A percentile compares a stretch with the other conserved stretches of the same genome.
Conservation (phyloP, 30 jellyfish, hydroid and myxozoan genomes). For the Turritopsis rubra region DNA sequence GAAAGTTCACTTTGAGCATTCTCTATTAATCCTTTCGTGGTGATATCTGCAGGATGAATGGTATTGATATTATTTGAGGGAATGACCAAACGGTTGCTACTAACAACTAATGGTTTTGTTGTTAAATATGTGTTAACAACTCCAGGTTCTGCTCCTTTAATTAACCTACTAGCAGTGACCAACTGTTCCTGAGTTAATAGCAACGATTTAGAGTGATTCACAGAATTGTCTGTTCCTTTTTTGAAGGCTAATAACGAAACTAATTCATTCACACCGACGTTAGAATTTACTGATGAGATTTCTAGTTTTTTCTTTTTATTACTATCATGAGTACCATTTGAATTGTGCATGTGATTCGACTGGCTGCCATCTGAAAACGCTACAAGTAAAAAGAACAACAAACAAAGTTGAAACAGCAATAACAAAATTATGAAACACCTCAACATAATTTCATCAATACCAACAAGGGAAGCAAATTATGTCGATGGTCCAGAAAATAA, state of each 20-base stretch:
- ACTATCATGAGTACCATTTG: background rate
- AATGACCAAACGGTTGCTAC: background rate
- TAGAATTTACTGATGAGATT: background rate
- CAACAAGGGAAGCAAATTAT: too few species aligned
- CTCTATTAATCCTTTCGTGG: background rate
- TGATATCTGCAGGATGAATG: background rate
- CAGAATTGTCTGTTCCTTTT: background rate
- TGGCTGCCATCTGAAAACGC: background rate
- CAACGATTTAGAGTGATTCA: background rate
- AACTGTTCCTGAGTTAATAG: conserved; percentile 10
- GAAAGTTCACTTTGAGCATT: conserved; percentile 7
- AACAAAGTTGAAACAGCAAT: background rate
- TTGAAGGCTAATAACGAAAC: background rate
- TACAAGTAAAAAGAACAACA: background rate
- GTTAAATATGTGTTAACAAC: conserved; percentile 17
- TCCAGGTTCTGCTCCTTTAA: conserved; percentile 13
- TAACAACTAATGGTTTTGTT: background rate
- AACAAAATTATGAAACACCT: too few species aligned
- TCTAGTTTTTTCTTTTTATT: background rate
- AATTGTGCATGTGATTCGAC: background rate
- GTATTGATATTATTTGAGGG: background rate
- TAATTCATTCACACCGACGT: background rate
- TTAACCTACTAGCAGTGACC: conserved; percentile 5
- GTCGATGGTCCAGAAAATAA: background rate
- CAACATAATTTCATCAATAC: too few species aligned